A percentile compares a stretch with the other conserved stretches of the same genome.
These are phyloP conservation scores for Yponomeuta plumbellus DNA, from an alignment of 2,888 invertebrate species.

Conservation along the genomic window DNA sequence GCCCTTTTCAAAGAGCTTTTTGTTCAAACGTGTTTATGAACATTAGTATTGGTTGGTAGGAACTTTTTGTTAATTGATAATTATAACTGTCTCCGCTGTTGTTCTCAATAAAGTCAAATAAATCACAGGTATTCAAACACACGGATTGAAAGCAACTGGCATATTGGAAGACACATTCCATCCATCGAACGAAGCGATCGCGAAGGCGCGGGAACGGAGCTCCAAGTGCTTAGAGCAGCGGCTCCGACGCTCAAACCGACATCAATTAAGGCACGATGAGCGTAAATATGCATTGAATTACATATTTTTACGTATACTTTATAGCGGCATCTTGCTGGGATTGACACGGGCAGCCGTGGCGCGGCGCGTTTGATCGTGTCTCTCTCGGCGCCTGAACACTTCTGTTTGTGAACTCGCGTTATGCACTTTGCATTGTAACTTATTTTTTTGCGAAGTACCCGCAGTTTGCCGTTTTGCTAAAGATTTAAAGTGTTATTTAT, in stretches of 20 bases:
- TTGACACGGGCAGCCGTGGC: slow-evolving; percentile 32
- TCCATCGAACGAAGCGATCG: slow-evolving; percentile 40
- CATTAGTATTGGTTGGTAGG: too few species aligned
- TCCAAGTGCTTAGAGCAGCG: slow-evolving; percentile 35
- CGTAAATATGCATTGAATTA: slow-evolving; percentile 30
- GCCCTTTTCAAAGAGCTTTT: too few species aligned
- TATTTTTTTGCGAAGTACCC: neutral
- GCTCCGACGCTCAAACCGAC: slow-evolving; percentile 54
- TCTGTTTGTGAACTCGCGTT: slow-evolving; percentile 6
- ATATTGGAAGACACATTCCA: slow-evolving; percentile 57
- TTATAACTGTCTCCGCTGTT: too few species aligned
- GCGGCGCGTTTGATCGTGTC: slow-evolving; percentile 49
- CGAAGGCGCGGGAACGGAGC: slow-evolving; percentile 47
- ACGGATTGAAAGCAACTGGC: too few species aligned
- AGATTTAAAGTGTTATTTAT: neutral
- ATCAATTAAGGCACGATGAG: slow-evolving; percentile 64
- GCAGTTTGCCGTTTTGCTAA: neutral
- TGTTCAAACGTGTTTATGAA: too few species aligned
- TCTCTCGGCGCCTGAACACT: slow-evolving; percentile 36
- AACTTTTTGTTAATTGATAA: too few species aligned
- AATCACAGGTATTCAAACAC: too few species aligned
- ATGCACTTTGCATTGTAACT: neutral
- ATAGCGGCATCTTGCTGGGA: slow-evolving; percentile 15
- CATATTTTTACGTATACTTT: slow-evolving; percentile 18
- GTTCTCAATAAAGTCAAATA: too few species aligned